Evolutionary conservation across 2,113 vertebrate species (phyloP).

Genomic region (Vimba vimba): DNA sequence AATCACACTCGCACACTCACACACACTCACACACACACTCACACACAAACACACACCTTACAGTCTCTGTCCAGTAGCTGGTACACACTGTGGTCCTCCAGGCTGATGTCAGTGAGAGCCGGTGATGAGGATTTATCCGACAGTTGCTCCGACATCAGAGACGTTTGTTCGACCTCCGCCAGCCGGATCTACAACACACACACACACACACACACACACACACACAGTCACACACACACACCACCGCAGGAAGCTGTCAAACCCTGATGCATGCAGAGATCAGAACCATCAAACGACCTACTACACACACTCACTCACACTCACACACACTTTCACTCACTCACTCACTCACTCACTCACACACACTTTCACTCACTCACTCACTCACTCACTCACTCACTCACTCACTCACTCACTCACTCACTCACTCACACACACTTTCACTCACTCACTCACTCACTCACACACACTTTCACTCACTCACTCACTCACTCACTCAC

Average conservation of each 20-base stretch:
- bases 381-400: too few relatives aligned
- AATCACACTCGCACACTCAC: too few relatives aligned
- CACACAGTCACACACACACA: too few relatives aligned
- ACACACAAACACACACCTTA: conserved; percentile 64
- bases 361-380: not conserved
- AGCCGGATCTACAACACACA: conserved; percentile 81
- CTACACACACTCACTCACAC: not conserved
- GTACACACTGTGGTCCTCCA: conserved; percentile 84
- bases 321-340: not conserved
- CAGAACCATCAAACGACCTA: not conserved
- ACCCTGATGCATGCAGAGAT: not conserved
- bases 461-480: too few relatives aligned
- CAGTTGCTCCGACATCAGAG: conserved; percentile 86
- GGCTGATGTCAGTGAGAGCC: conserved; percentile 87
- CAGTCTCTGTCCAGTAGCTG: conserved; percentile 79
- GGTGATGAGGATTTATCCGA: conserved; percentile 94
- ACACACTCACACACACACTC: too few relatives aligned
- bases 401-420: too few relatives aligned
- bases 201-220: too few relatives aligned
- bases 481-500: not conserved
- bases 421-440: too few relatives aligned
- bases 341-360: not conserved
- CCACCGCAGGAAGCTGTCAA: not conserved
- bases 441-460: too few relatives aligned
- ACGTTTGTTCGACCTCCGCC: conserved; percentile 94